These are phyloP conservation scores for Cochlearius cochlearius DNA, from an alignment of 2,113 vertebrate genomes.

Conservation along the genomic window DNA sequence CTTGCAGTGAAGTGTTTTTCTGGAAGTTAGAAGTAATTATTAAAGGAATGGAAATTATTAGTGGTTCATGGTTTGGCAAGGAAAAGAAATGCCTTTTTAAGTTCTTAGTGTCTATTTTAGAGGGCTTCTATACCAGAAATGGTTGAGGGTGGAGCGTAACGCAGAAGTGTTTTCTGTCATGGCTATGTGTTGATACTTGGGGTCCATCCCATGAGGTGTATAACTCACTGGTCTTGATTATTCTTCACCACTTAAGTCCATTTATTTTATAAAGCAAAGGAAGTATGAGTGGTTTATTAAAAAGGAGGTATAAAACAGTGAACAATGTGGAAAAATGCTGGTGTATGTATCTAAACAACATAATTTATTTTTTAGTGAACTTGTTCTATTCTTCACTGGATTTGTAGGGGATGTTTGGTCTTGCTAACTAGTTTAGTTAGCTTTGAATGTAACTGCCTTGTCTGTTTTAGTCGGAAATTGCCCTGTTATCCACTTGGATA, in stretches of 20 bases:
- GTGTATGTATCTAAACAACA: rapidly evolving
- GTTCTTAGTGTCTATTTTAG: neutral
- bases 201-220: neutral
- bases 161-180: neutral
- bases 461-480: neutral
- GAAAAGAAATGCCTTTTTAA: neutral
- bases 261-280: neutral
- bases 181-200: neutral
- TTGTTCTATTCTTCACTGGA: neutral
- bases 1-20: neutral
- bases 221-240: neutral
- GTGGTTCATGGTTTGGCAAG: conserved; percentile 2
- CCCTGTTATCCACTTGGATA: neutral
- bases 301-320: neutral
- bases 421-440: neutral
- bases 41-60: conserved; percentile 50
- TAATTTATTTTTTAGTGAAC: neutral
- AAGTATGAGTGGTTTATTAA: neutral
- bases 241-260: neutral
- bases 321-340: neutral
- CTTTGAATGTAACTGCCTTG: neutral
- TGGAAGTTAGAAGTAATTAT: conserved; percentile 12
- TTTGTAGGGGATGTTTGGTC: neutral
- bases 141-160: neutral
- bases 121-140: neutral